These are phyloP conservation scores for Genyomyrus donnyi DNA, from an alignment of 2,113 vertebrate genomes.

Conservation along the genomic window DNA sequence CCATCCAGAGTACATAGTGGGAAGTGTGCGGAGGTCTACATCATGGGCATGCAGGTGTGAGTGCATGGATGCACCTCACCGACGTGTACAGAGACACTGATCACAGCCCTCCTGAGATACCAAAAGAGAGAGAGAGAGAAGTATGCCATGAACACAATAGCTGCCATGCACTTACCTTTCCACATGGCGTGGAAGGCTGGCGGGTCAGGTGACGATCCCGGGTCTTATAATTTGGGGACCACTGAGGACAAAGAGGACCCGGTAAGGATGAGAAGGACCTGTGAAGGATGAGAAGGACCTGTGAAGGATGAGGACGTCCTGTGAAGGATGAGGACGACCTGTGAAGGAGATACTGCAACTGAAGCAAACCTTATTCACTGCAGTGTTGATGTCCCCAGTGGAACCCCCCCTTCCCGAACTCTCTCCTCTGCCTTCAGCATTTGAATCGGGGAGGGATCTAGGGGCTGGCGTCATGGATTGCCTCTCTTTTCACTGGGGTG, in stretches of 20 bases:
- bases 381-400: neutral
- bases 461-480: neutral
- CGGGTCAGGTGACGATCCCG: neutral
- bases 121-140: neutral
- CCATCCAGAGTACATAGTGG: neutral
- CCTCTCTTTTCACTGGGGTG: neutral
- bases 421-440: neutral
- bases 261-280: neutral
- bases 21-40: neutral
- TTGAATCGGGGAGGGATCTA: neutral
- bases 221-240: neutral
- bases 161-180: neutral
- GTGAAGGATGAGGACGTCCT: neutral
- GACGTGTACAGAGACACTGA: neutral
- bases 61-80: neutral
- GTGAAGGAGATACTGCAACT: neutral
- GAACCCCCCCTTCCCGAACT: neutral
- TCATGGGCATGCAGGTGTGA: neutral
- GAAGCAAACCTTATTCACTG: neutral
- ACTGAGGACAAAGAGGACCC: neutral
- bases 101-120: neutral
- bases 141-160: neutral
- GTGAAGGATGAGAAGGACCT: neutral
- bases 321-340: neutral
- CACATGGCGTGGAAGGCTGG: neutral